A percentile compares a stretch with the other conserved stretches of the same genome.
Evolutionary conservation across 64 coral and sea anemone genomes (phyloP).

Genomic region (Montipora sp.): DNA sequence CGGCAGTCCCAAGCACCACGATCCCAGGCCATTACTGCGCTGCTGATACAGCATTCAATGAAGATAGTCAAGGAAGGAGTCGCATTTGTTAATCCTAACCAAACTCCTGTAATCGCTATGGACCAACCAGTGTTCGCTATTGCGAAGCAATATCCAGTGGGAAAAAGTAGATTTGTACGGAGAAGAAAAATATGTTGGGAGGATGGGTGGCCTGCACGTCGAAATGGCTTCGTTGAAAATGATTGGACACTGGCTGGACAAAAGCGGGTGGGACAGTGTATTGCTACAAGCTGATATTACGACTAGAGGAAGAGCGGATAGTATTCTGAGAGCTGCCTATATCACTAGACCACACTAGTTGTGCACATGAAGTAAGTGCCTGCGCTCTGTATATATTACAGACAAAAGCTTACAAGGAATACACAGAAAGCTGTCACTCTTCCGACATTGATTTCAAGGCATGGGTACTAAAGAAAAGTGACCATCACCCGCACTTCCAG

Average conservation of each 20-base stretch:
- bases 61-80: neutral
- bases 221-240: constrained; percentile 37
- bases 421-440: no score
- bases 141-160: constrained; percentile 43
- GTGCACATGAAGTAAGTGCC: constrained; percentile 8
- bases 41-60: neutral
- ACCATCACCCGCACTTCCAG: neutral
- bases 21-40: no score
- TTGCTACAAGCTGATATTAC: constrained; percentile 22
- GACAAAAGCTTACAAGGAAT: neutral
- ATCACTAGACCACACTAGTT: constrained; percentile 26
- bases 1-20: neutral
- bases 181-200: constrained; percentile 14
- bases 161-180: neutral
- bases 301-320: constrained; percentile 34
- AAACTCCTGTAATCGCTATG: constrained; percentile 19
- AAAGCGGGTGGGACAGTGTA: constrained; percentile 17
- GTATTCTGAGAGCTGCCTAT: constrained; percentile 12
- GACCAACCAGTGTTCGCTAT: constrained; percentile 8
- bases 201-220: constrained; percentile 14
- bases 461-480: neutral
- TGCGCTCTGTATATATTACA: neutral
- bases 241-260: constrained; percentile 20
- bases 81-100: no score
- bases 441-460: neutral